Base-by-base conservation (phyloP, 2,888 invertebrate species). In the Colostygia pectinataria region DNA sequence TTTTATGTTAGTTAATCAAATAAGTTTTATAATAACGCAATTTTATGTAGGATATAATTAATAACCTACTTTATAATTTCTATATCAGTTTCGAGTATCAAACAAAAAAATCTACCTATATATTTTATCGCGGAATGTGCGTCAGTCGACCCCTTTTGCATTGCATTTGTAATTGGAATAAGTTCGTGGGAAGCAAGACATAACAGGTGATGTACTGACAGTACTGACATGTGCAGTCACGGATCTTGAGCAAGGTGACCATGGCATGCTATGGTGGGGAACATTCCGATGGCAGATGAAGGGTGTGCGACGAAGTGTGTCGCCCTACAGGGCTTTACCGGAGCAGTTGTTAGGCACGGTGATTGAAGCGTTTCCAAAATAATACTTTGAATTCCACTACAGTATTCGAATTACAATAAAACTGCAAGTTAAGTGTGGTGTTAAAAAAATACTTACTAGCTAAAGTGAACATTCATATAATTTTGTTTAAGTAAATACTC, bases 221-320 rank as follows among this genome's bases (percentile, higher is more conserved):
- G 72, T 72, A 72, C 68, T 63, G 71, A 71, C 80, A 83, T 82
- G 81, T 82, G 78, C 66, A 71, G 84, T 83, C 76, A 85, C 79
- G 85, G 83, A 65, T 63, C 57, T 69, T 77, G 77, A 64, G 50
- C 57, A 62, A 68, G 71, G 66, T 67, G 68, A 55, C 54, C 15
- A 24, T 42, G 49, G 59, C 31, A 37, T 38, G 18, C 43, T 53
- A 51, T 40, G 40, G 37, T 24, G 18, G 45, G 43, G 45, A 60
- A 69, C 66, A 76, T 80, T 79, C 74, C 75, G 39, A 55, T 51
- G 48, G 36, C 42, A 57, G 59, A 55, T 41, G 43, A 64, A 72
- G 88, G 87, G 88, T 87, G 88, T 63, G 72, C 83, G 67, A 18
- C 71, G 69, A 60, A 82, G 74, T 84, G 85, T 86, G 68, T 79